Conservation (phyloP, 2,113 vertebrate genomes). For the Scatophagus argus region DNA sequence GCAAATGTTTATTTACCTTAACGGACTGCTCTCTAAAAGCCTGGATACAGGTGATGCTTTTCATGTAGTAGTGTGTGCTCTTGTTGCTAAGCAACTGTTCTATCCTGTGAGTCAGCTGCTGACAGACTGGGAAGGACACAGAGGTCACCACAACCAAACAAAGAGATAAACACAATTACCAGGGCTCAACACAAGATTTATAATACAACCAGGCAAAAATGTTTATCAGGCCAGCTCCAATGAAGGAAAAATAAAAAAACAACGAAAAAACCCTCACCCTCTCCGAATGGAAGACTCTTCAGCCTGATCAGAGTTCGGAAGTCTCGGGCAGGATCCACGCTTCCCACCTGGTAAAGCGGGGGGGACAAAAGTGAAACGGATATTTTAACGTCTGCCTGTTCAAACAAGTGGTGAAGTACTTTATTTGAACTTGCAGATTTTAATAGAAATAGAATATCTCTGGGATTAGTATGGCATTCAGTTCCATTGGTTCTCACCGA, state of each 20-base stretch:
- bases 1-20: slow-evolving; percentile 85
- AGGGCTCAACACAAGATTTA: slow-evolving; percentile 34
- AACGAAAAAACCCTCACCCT: slow-evolving; percentile 86
- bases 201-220: neutral
- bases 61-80: slow-evolving; percentile 90
- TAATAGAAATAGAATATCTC: neutral
- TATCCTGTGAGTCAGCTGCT: slow-evolving; percentile 90
- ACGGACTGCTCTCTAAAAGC: slow-evolving; percentile 92
- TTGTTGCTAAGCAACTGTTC: slow-evolving; percentile 93
- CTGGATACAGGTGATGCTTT: slow-evolving; percentile 91
- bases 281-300: slow-evolving; percentile 88
- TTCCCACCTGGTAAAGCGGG: slow-evolving; percentile 91
- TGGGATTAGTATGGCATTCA: slow-evolving; percentile 4
- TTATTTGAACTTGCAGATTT: slow-evolving; percentile 10
- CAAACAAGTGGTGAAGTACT: neutral
- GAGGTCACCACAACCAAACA: slow-evolving; percentile 69
- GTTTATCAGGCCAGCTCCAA: neutral
- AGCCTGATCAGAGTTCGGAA: slow-evolving; percentile 87
- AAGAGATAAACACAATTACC: slow-evolving; percentile 56
- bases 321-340: slow-evolving; percentile 90
- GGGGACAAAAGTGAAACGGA: slow-evolving; percentile 25
- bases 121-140: slow-evolving; percentile 86
- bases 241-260: neutral
- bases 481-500: slow-evolving; percentile 82
- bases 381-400: slow-evolving; percentile 10